phyloP scores from a whole-genome alignment of 2,888 invertebrate genomes.

The Zaprionus obscuricornis region DNA sequence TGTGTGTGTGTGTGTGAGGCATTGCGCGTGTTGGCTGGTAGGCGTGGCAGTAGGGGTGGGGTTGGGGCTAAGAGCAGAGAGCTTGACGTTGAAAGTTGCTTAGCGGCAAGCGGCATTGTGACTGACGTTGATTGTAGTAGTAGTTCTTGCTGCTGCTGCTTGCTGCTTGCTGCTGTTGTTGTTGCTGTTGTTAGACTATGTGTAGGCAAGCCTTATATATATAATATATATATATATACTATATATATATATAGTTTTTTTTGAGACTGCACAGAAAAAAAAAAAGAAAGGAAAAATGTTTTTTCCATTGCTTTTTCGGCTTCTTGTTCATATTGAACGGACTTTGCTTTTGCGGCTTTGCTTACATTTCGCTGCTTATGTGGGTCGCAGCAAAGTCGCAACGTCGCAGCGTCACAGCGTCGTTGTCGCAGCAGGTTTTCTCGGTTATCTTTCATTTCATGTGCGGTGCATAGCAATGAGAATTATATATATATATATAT shows the following conservation, averaged over 20 bases:
- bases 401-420: no score
- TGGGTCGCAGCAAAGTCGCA: no score
- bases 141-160: constrained; percentile 19
- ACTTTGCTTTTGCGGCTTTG: constrained; percentile 10
- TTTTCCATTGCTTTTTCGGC: no score
- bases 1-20: background rate
- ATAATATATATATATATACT: no score
- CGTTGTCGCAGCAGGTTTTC: no score
- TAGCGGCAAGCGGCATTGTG: constrained; percentile 40
- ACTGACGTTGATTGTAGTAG: constrained; percentile 62
- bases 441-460: constrained; percentile 31
- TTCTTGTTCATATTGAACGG: constrained; percentile 33
- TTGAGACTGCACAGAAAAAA: no score
- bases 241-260: no score
- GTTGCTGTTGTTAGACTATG: constrained; percentile 31
- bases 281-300: no score
- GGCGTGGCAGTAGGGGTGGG: background rate
- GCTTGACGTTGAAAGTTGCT: constrained; percentile 42
- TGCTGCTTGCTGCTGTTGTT: constrained; percentile 24
- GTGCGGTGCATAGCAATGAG: constrained; percentile 68
- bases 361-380: constrained; percentile 15
- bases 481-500: constrained; percentile 6
- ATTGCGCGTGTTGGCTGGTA: background rate
- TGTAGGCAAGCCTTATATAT: no score
- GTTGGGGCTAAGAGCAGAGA: background rate